Base-by-base conservation (phyloP, 2,113 vertebrate genomes). In the Rhinoderma darwinii region DNA sequence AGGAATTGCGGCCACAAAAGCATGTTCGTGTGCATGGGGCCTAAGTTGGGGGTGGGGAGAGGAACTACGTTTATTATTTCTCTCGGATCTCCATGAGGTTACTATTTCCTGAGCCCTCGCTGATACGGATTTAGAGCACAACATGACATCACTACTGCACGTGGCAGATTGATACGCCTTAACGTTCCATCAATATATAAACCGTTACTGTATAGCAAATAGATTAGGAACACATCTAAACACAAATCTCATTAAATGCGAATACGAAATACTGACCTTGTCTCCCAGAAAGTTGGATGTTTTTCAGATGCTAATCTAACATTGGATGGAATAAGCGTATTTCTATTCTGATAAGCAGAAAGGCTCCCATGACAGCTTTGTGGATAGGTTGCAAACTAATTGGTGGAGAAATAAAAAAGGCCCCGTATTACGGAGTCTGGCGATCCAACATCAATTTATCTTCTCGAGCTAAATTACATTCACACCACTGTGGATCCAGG, bases 311-410 rank as follows among this genome's bases (percentile, higher is more conserved):
- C 66, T 70, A 70, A 70, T 70, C 39, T 70, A 70, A 37, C 15
- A 37, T 70, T 20, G 39, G 18, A 70, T 37, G 5, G 35, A 70
- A 70, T 70, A 37, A 37, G 17, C 32, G 7, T 37, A 70, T 70
- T 70, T 70, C 32, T 37, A 5, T 70, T 70, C 32, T 70, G 66
- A 37, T 66, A 66, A 66, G 63, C 63, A 66, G 63, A 66, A 66
- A 66, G 1, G 30, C 5, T 70, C 66, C 35, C 66, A 70, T 20
- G 66, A 70, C 32, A 22, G 66, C 66, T 30, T 7, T 32, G 63
- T 32, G 27, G 27, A 68, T 68, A 1, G 63, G 63, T 5, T 68
- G 32, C 63, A 68, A 68, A 32, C 30, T 68, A 68, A 68, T 30
- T 18, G 59, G 59, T 30, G 11, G 59, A 63, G 59, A 18, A 68